Evolutionary conservation across 2,113 vertebrate species (phyloP).

Genomic region (Pteruthius melanotis): DNA sequence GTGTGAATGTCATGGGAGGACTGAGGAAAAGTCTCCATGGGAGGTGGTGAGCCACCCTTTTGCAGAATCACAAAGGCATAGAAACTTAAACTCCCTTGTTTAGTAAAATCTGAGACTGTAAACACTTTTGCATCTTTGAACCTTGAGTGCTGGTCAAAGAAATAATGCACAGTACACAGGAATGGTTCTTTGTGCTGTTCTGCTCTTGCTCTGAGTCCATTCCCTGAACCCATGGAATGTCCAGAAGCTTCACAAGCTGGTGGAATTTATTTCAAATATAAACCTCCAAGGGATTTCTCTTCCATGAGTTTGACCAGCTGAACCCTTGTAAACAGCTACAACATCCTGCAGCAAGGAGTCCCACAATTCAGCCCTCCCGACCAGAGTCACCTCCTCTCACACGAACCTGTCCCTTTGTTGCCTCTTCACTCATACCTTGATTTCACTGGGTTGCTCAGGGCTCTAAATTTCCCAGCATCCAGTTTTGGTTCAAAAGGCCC

Average conservation of each 20-base stretch:
- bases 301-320: neutral
- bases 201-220: neutral
- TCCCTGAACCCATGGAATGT: neutral
- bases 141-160: neutral
- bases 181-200: neutral
- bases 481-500: neutral
- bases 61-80: neutral
- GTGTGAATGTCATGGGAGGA: neutral
- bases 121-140: neutral
- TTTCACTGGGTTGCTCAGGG: neutral
- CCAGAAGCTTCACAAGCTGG: neutral
- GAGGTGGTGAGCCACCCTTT: neutral
- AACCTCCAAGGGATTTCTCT: neutral
- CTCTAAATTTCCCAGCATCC: neutral
- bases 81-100: neutral
- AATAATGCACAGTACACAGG: neutral
- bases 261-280: neutral
- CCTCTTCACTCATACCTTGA: neutral
- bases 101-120: neutral
- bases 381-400: neutral
- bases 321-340: neutral
- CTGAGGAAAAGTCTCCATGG: neutral
- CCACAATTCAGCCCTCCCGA: neutral
- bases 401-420: neutral
- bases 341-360: neutral